A percentile compares a stretch with the other conserved stretches of the same genome.
Conservation (phyloP, 2,797 vertebrate species). For the Enteromius afrohamiltoni region DNA sequence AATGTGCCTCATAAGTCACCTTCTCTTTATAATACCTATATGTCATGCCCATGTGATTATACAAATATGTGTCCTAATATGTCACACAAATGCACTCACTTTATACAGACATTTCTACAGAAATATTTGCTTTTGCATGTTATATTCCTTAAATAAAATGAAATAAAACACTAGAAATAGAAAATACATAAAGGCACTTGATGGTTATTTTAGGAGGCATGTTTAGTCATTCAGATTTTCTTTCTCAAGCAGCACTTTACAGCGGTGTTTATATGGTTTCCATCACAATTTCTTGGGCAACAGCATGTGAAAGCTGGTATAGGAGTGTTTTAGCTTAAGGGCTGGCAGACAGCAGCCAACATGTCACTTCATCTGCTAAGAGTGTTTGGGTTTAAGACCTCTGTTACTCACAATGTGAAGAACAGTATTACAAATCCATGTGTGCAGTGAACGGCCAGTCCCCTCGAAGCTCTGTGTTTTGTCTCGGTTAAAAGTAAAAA, state of each 20-base stretch:
- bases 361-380: constrained; percentile 45
- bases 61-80: no score
- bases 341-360: constrained; percentile 18
- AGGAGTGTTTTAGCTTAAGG: constrained; percentile 1
- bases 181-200: neutral
- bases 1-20: no score
- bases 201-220: constrained; percentile 19
- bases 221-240: neutral
- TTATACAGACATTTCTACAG: neutral
- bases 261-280: constrained; percentile 24
- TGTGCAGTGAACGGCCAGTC: constrained; percentile 1
- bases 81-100: neutral
- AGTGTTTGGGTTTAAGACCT: constrained; percentile 44
- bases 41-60: no score
- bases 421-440: constrained; percentile 41
- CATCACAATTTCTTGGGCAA: constrained; percentile 13
- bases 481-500: constrained; percentile 26
- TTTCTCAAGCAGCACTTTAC: constrained; percentile 22
- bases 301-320: constrained; percentile 33
- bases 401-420: constrained; percentile 16
- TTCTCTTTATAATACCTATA: no score
- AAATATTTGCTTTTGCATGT: neutral
- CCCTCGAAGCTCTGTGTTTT: constrained; percentile 10
- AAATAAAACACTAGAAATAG: neutral
- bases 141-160: neutral